phyloP scores from a whole-genome alignment of 2,888 invertebrate genomes.

The Cosmia pyralina region DNA sequence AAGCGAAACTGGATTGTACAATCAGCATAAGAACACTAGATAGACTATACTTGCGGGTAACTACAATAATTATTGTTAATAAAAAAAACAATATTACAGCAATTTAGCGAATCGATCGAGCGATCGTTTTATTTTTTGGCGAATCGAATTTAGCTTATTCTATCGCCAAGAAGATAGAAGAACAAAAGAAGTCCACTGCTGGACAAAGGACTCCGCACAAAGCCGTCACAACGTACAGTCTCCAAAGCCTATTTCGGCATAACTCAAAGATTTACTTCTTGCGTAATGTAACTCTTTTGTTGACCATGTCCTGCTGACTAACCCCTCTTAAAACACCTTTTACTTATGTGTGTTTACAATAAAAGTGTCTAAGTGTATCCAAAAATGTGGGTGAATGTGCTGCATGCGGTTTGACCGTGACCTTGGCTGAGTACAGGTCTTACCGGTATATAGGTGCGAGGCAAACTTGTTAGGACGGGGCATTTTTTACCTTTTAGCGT shows the following conservation, averaged over 20 bases:
- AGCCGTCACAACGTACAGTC: background rate
- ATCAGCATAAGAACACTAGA: background rate
- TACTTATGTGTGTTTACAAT: background rate
- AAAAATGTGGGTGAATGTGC: conserved; percentile 49
- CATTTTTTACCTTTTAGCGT: conserved; percentile 50
- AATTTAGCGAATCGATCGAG: too few relatives aligned
- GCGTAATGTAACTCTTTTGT: background rate
- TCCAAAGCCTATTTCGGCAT: background rate
- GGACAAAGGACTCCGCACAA: background rate
- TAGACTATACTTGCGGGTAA: background rate
- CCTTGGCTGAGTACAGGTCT: conserved; percentile 45
- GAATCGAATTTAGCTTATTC: background rate
- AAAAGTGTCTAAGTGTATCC: conserved; percentile 21
- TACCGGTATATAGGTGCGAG: conserved; percentile 34
- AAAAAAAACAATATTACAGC: background rate
- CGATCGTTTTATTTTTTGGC: too few relatives aligned
- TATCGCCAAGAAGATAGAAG: background rate
- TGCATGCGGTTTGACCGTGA: conserved; percentile 36
- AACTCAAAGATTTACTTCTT: background rate
- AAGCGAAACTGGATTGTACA: conserved; percentile 5
- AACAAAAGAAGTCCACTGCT: background rate
- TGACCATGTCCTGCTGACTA: conserved; percentile 12
- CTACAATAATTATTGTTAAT: background rate
- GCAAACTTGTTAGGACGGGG: conserved; percentile 48
- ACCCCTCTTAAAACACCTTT: conserved; percentile 10